Conservation (phyloP, 2,797 vertebrate species). For the Sebastes hopkinsi region DNA sequence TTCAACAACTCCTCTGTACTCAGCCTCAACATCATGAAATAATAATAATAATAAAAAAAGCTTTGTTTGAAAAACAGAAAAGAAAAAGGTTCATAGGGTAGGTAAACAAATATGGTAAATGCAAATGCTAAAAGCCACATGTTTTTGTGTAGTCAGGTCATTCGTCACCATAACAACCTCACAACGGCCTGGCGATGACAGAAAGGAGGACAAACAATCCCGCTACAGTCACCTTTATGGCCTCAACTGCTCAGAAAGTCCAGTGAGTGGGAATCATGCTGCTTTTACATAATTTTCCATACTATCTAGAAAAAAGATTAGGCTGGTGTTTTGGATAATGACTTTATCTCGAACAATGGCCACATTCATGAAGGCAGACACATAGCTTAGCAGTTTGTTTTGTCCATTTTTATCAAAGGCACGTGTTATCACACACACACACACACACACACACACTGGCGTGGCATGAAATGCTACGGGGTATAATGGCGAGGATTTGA, state of each 20-base stretch:
- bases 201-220: constrained; percentile 51
- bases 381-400: constrained; percentile 75
- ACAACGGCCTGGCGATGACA: constrained; percentile 45
- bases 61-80: constrained; percentile 22
- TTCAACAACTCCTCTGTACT: constrained; percentile 33
- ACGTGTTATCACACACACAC: constrained; percentile 62
- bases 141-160: constrained; percentile 53
- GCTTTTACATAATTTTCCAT: constrained; percentile 87
- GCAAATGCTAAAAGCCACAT: constrained; percentile 68
- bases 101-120: constrained; percentile 71
- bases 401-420: constrained; percentile 81
- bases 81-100: background rate
- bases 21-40: constrained; percentile 24
- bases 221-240: constrained; percentile 52
- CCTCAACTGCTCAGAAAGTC: constrained; percentile 53
- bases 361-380: constrained; percentile 76
- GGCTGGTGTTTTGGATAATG: constrained; percentile 80
- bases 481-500: constrained; percentile 81
- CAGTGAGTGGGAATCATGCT: constrained; percentile 67
- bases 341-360: constrained; percentile 77
- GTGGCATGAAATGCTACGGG: constrained; percentile 68
- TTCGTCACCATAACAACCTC: constrained; percentile 59
- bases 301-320: constrained; percentile 80
- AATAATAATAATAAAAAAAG: constrained; percentile 12
- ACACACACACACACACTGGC: constrained; percentile 52